Evolutionary conservation across 2,888 invertebrate genomes (phyloP).

Genomic region (Tenthredo mesomela): DNA sequence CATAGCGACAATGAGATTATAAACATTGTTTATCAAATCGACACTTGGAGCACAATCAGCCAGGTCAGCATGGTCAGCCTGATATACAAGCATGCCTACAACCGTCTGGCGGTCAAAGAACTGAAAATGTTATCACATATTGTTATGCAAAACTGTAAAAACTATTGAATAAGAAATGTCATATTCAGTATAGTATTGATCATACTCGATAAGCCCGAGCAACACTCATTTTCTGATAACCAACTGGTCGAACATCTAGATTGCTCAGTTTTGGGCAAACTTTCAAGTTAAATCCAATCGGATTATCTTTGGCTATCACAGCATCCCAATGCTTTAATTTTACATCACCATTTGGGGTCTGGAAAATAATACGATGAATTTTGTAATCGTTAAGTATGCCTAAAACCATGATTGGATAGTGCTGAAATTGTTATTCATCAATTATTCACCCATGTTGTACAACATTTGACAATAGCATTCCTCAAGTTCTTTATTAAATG

Average conservation of each 20-base stretch:
- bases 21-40: neutral
- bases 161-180: neutral
- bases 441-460: no score
- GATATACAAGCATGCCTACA: neutral
- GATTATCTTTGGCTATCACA: slow-evolving; percentile 11
- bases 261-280: neutral
- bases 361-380: neutral
- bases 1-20: slow-evolving; percentile 3
- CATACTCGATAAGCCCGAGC: neutral
- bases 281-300: neutral
- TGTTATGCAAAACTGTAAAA: neutral
- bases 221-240: slow-evolving; percentile 19
- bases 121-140: neutral
- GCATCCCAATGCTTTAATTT: slow-evolving; percentile 1
- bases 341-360: neutral
- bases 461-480: no score
- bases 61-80: slow-evolving; percentile 1
- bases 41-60: neutral
- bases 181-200: neutral
- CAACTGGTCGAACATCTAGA: neutral
- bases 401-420: neutral
- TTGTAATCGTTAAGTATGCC: neutral
- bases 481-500: no score
- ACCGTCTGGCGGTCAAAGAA: neutral
- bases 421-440: neutral